Evolutionary conservation across 2,113 vertebrate species (phyloP), one percentile per base, ranked within the genome.

Genomic region (Mormoops blainvillei): DNA sequence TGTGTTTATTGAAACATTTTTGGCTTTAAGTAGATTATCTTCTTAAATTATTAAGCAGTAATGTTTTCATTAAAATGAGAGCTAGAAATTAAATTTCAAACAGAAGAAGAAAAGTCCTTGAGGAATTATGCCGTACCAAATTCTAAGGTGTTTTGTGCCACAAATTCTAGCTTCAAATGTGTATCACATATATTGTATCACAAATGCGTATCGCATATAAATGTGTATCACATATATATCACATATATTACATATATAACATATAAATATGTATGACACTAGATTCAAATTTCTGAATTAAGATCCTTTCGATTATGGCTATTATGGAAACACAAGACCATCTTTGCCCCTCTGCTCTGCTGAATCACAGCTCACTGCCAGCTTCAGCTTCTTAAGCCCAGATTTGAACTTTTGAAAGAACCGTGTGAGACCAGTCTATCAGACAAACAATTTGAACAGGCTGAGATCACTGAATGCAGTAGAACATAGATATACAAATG

Each of bases 371-470:
- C 36, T 86, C 11, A 16, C 50, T 95, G 71, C n/a, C 76, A 93
- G 38, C 33, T 90, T 91, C 28, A 83, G 48, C 12, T 70, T 90
- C 76, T 94, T 73, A 71, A 92, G 50, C 45, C 76, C 89, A 84
- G 50, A 97, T 65, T 41, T 96, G 73, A 96, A 91, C 88, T 94
- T 92, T 88, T 52, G 77, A 87, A 87, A 94, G 54, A 92, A 54
- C 58, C 86, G 4, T 11, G 4, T 81, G 50, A 82, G 36, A 73
- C 22, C 68, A 80, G 80, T 87, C 52, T 88, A 56, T 91, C 45
- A 81, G 56, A 11, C 56, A 86, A 93, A 61, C 36, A 50, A 67
- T 58, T 61, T 31, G 67, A 96, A 82, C 13, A 11, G 31, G 33
- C 31, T 54, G 50, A 95, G 83, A 61, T 74, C 36, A 56, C 2